Evolutionary conservation across 2,888 invertebrate genomes (phyloP).

Genomic region (Gisinianus flammeolus): DNA sequence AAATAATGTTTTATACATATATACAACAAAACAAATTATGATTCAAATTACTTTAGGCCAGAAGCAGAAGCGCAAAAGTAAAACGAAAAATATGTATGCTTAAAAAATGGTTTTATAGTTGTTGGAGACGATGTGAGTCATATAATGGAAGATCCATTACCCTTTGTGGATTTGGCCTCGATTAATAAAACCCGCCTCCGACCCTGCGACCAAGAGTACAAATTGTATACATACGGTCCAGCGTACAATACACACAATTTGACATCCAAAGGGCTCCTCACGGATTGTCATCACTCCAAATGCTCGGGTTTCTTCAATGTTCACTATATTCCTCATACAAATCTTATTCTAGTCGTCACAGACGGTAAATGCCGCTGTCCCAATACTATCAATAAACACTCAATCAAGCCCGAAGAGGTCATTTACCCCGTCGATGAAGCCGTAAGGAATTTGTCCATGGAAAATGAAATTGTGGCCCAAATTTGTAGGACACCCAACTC

Average conservation of each 20-base stretch:
- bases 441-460: conserved; percentile 27
- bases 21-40: neutral
- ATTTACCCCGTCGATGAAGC: conserved; percentile 39
- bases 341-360: conserved; percentile 84
- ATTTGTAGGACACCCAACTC: conserved; percentile 50
- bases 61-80: neutral
- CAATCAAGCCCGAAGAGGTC: conserved; percentile 50
- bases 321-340: conserved; percentile 88
- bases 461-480: conserved; percentile 44
- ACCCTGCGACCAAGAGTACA: conserved; percentile 82
- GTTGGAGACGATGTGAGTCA: conserved; percentile 14
- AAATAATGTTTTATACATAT: conserved; percentile 11
- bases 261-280: conserved; percentile 84
- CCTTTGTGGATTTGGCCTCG: conserved; percentile 59
- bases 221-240: conserved; percentile 66
- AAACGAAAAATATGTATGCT: neutral
- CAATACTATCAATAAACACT: conserved; percentile 44
- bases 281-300: conserved; percentile 73
- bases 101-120: conserved; percentile 6
- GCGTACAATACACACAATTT: conserved; percentile 82
- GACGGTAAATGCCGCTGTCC: conserved; percentile 64
- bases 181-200: conserved; percentile 74
- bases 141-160: conserved; percentile 39
- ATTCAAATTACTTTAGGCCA: neutral
- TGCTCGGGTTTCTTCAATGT: conserved; percentile 90